A percentile compares a stretch with the other conserved stretches of the same genome.
phyloP scores from a whole-genome alignment of 1,140 invertebrate species.

The Diplogasteroides magnus region DNA sequence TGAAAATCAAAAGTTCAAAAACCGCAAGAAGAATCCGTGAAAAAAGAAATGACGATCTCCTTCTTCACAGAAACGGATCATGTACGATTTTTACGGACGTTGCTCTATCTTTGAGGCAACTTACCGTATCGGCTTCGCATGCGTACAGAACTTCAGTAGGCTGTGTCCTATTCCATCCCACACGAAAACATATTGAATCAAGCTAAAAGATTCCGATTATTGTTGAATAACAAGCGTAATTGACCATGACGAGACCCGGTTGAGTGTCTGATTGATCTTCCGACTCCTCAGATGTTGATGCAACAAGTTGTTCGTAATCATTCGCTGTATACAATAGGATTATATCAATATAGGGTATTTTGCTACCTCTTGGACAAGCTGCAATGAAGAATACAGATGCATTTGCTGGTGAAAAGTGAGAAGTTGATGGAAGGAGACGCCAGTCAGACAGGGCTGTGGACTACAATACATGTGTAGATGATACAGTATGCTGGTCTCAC shows the following conservation, averaged over 20 bases:
- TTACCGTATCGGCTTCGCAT: not conserved
- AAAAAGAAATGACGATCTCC: too few species aligned
- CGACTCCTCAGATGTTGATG: too few species aligned
- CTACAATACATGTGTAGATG: not conserved
- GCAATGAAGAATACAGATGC: not conserved
- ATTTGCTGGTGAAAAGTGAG: not conserved
- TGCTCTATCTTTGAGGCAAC: too few species aligned
- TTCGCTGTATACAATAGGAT: too few species aligned
- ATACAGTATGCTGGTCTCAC: not conserved
- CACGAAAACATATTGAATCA: not conserved
- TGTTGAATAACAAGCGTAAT: not conserved
- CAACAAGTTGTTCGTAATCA: too few species aligned
- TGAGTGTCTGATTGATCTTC: not conserved
- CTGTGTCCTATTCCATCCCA: not conserved
- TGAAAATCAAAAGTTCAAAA: too few species aligned
- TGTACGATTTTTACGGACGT: too few species aligned
- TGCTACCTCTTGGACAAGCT: too few species aligned
- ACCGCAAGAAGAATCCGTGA: too few species aligned
- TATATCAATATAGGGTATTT: too few species aligned
- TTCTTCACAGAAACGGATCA: too few species aligned
- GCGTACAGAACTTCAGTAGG: not conserved
- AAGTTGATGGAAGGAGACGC: not conserved
- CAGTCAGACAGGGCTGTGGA: not conserved
- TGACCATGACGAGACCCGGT: not conserved
- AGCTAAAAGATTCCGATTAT: not conserved